These are phyloP conservation scores for Lepus americanus DNA, from an alignment of 2,113 vertebrate species.

Conservation along the genomic window DNA sequence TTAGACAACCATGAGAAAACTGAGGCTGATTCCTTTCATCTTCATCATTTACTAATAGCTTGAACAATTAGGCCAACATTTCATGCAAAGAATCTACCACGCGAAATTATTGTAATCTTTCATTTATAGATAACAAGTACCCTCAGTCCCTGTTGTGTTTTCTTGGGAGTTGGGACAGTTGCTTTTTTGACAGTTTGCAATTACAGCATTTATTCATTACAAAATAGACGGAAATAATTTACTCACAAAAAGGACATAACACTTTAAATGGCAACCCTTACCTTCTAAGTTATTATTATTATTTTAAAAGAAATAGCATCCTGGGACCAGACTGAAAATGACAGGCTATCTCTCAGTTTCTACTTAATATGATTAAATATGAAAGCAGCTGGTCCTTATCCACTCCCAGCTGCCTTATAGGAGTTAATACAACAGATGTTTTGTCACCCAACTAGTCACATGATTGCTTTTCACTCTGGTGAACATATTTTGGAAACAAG, in stretches of 20 bases:
- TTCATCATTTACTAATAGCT: not conserved
- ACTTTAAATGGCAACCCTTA: constrained; percentile 77
- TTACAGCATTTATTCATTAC: constrained; percentile 69
- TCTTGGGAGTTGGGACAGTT: constrained; percentile 28
- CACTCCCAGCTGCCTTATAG: constrained; percentile 88
- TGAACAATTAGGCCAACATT: constrained; percentile 22
- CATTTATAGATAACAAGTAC: constrained; percentile 26
- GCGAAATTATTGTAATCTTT: constrained; percentile 28
- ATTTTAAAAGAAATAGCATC: constrained; percentile 77
- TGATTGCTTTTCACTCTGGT: constrained; percentile 79
- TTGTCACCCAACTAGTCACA: constrained; percentile 86
- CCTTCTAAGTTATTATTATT: constrained; percentile 73
- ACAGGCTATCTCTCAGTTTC: constrained; percentile 82
- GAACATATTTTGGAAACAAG: constrained; percentile 82
- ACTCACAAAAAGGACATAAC: constrained; percentile 72
- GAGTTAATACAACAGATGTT: constrained; percentile 91
- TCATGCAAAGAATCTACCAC: not conserved
- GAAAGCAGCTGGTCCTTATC: constrained; percentile 78
- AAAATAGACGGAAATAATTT: constrained; percentile 83
- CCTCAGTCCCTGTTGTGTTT: not conserved
- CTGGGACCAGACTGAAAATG: constrained; percentile 73
- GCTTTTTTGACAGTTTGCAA: constrained; percentile 58
- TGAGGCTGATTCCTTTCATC: not conserved
- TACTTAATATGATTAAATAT: constrained; percentile 83
- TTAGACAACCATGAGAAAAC: constrained; percentile 46